These are phyloP conservation scores for Anseranas semipalmata DNA, from an alignment of 2,113 vertebrate species.

Conservation along the genomic window DNA sequence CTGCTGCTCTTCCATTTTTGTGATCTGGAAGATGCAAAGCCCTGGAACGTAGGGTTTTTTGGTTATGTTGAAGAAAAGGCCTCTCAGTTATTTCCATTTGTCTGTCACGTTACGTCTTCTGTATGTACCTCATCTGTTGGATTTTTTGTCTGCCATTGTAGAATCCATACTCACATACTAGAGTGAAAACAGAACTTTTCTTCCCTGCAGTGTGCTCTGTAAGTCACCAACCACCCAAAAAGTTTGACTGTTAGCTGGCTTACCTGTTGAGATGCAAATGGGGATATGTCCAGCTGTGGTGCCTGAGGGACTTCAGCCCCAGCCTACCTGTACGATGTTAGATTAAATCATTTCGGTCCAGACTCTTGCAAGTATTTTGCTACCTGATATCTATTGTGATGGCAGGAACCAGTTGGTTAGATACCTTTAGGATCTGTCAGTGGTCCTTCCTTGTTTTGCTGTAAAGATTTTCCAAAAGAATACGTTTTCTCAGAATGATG, in stretches of 20 bases:
- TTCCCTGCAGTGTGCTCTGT: accelerated
- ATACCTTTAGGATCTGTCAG: neutral
- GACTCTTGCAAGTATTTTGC: neutral
- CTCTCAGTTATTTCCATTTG: neutral
- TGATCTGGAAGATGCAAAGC: slow-evolving; percentile 34
- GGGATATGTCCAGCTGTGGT: neutral
- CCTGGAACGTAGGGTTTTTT: neutral
- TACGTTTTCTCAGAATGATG: neutral
- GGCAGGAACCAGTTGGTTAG: neutral
- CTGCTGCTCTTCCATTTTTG: slow-evolving; percentile 52
- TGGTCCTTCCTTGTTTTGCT: neutral
- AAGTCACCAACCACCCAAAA: neutral
- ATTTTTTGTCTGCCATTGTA: neutral
- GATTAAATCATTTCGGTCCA: accelerated
- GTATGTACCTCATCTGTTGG: neutral
- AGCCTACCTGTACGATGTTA: accelerated
- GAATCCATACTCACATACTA: neutral
- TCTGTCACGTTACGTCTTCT: accelerated
- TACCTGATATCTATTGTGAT: neutral
- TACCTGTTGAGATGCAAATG: accelerated
- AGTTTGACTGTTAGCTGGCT: neutral
- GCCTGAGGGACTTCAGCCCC: neutral
- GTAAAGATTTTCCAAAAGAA: neutral
- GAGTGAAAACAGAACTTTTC: neutral
- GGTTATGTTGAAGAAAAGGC: neutral